Conservation (phyloP, 2,888 invertebrate species). For the Melikaiella ostensackeni region DNA sequence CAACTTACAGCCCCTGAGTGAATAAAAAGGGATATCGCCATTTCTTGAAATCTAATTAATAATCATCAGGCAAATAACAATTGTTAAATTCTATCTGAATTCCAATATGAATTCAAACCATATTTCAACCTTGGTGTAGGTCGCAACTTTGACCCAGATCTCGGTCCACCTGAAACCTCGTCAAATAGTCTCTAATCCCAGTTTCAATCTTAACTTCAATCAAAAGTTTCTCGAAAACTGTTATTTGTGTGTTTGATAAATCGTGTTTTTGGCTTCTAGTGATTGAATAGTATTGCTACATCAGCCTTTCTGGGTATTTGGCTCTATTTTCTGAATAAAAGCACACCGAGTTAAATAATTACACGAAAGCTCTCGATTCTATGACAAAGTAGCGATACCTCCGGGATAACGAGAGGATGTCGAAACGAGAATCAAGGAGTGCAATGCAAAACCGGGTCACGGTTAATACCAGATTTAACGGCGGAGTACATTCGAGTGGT, state of each 20-base stretch:
- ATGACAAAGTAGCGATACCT: slow-evolving; percentile 17
- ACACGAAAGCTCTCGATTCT: neutral
- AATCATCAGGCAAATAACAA: neutral
- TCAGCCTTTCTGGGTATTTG: neutral
- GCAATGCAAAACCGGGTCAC: slow-evolving; percentile 13
- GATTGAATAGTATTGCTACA: neutral
- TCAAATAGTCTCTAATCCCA: slow-evolving; percentile 20
- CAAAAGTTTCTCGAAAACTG: slow-evolving; percentile 6
- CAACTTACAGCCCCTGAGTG: too few species aligned
- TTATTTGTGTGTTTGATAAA: slow-evolving; percentile 12
- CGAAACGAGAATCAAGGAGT: slow-evolving; percentile 32
- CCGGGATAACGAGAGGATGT: slow-evolving; percentile 13
- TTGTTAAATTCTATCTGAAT: neutral
- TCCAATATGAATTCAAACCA: neutral
- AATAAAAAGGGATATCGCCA: too few species aligned
- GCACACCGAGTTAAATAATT: slow-evolving; percentile 4
- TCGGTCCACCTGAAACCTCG: neutral
- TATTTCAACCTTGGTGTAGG: neutral
- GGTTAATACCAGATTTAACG: slow-evolving; percentile 33
- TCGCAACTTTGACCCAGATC: slow-evolving; percentile 7
- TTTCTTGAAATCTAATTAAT: too few species aligned
- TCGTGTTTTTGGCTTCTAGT: neutral
- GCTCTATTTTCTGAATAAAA: neutral
- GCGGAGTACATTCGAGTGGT: slow-evolving; percentile 16
- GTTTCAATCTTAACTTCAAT: slow-evolving; percentile 25